A percentile compares a stretch with the other conserved stretches of the same genome.
Conservation (phyloP, 1,140 invertebrate genomes). For the Gonatopus flavifemur region DNA sequence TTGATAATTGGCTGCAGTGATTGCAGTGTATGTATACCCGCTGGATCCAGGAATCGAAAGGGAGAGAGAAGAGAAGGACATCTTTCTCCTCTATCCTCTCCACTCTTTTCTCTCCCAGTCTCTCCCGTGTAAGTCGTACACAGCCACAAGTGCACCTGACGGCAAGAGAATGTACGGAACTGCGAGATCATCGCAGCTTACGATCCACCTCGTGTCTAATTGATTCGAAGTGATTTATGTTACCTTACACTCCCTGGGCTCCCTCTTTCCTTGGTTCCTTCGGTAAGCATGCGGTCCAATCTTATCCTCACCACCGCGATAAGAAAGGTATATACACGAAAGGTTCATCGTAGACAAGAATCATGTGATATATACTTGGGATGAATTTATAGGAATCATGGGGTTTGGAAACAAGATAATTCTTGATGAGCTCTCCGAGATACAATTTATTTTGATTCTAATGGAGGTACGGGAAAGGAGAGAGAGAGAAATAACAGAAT, state of each 20-base stretch:
- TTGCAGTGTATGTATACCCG: too few relatives aligned
- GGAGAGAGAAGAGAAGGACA: conserved; percentile 20
- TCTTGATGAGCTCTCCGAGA: too few relatives aligned
- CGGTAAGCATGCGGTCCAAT: conserved; percentile 3
- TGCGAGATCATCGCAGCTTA: conserved; percentile 43
- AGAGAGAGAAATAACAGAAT: too few relatives aligned
- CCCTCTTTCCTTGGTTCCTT: conserved; percentile 19
- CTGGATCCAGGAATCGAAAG: conserved; percentile 25
- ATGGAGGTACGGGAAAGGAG: too few relatives aligned
- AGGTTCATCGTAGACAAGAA: too few relatives aligned
- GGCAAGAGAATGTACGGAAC: conserved; percentile 19
- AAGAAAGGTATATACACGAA: not conserved
- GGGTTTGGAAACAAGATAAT: too few relatives aligned
- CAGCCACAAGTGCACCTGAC: conserved; percentile 40
- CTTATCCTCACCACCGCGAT: conserved; percentile 7
- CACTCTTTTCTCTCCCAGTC: too few relatives aligned
- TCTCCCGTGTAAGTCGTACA: too few relatives aligned
- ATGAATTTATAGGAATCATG: too few relatives aligned
- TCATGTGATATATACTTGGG: too few relatives aligned
- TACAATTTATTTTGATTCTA: too few relatives aligned
- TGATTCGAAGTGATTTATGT: conserved; percentile 49
- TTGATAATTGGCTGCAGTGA: conserved; percentile 50
- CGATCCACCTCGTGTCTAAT: conserved; percentile 47
- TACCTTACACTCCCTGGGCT: conserved; percentile 24
- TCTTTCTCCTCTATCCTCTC: too few relatives aligned